A percentile compares a stretch with the other conserved stretches of the same genome.
phyloP scores from a whole-genome alignment of 2,888 invertebrate genomes.

The Diploptera punctata region DNA sequence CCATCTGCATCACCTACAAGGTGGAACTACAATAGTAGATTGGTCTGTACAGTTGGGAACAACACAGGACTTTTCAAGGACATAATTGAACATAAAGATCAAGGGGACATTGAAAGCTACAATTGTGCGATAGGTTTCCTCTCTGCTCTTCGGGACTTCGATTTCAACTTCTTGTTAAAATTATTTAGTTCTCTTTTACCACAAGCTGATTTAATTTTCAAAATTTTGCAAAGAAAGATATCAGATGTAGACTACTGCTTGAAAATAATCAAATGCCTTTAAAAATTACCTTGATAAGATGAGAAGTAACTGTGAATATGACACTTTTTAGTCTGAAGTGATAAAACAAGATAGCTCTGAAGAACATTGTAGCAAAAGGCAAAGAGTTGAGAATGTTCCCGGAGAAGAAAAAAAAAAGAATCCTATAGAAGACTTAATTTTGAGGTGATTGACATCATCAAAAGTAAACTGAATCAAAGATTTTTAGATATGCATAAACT shows the following conservation, averaged over 20 bases:
- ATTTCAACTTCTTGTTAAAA: neutral
- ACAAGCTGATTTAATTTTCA: no score
- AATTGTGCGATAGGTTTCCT: neutral
- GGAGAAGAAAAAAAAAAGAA: no score
- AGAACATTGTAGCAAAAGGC: neutral
- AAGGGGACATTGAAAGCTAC: neutral
- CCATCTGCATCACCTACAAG: conserved; percentile 14
- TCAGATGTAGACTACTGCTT: neutral
- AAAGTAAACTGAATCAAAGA: conserved; percentile 2
- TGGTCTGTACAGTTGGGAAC: neutral
- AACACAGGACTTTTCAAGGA: neutral
- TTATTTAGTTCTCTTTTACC: neutral
- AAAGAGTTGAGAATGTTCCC: neutral
- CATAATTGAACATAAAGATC: conserved; percentile 2
- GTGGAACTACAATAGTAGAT: conserved; percentile 18
- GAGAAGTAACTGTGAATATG: no score
- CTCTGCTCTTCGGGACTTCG: no score
- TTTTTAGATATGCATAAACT: neutral
- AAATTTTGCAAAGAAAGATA: conserved; percentile 6
- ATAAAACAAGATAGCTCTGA: no score
- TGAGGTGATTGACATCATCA: neutral
- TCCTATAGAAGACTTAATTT: no score
- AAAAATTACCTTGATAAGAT: neutral
- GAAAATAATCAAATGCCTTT: no score
- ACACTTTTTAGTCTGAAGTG: neutral